Conservation (phyloP, 2,888 invertebrate species). For the Smittia sp. region DNA sequence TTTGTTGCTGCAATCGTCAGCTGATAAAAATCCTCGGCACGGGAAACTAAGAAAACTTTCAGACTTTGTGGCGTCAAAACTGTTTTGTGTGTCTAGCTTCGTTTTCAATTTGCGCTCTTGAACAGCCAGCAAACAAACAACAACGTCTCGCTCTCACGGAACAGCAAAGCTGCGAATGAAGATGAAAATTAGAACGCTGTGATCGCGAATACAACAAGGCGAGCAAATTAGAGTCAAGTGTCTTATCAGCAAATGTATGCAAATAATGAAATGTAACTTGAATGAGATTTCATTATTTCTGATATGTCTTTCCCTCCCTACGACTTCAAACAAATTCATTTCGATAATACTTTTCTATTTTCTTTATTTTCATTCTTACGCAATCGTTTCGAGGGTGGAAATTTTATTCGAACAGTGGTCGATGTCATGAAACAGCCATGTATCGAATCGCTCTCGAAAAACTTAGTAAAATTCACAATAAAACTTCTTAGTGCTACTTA, state of each 20-base stretch:
- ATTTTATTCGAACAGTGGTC: no score
- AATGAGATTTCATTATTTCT: not conserved
- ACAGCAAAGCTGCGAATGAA: not conserved
- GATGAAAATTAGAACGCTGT: not conserved
- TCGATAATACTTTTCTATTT: no score
- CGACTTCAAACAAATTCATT: not conserved
- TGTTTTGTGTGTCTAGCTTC: no score
- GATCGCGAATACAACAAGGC: constrained; percentile 8
- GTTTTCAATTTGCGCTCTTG: not conserved
- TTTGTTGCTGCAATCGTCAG: not conserved
- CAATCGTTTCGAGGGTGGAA: no score
- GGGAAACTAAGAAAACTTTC: not conserved
- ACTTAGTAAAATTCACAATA: no score
- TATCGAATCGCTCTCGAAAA: no score
- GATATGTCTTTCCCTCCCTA: not conserved
- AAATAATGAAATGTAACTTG: not conserved
- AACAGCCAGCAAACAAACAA: not conserved
- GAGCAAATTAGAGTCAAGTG: constrained; percentile 30
- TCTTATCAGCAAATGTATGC: constrained; percentile 33
- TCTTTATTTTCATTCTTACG: no score
- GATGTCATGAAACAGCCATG: no score
- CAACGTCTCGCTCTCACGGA: not conserved
- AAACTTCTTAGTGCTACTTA: no score
- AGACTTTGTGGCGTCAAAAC: not conserved
- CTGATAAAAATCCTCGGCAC: not conserved